Base-by-base conservation (phyloP, 1,140 invertebrate species). In the Heliconius hewitsoni region DNA sequence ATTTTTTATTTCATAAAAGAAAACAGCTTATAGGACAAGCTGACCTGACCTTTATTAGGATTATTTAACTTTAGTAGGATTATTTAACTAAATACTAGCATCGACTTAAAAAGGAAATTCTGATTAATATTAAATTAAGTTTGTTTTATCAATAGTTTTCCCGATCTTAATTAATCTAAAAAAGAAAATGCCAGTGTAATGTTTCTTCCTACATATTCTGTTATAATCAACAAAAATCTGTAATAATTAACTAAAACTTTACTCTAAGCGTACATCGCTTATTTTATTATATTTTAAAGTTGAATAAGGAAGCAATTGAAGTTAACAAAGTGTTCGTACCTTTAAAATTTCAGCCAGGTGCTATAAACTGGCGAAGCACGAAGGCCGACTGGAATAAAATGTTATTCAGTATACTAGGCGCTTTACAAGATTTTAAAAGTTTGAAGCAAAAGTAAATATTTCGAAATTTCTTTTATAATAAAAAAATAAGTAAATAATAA, bases 281-380 rank as follows among this genome's bases (percentile, higher is more conserved):
- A 66, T 11, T 30, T 66, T 66, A 66, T 66, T 30, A 66, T 66
- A 66, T 27, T 66, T 27, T 66, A 23, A 27, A 27, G 9, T 66
- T 13, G 11, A 66, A 66, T 66, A 66, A 66, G 60, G 60, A 66
- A 66, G 16, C 60, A 3, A 66, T 66, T 66, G 3, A 16, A 30
- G n/a, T 66, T 66, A 27, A 66, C 55, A 57, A 57, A 57, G 55
- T 57, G 55, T 23, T 57, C 55, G 18, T 57, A 57, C 60, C 27
- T 66, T 30, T 66, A 66, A 66, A 5, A 66, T 11, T 66, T 66
- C 0, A 66, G 13, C 60, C 60, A 66, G 23, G 60, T 66, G 23
- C 60, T 66, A 66, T 66, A 66, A 66, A 66, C 9, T 66, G 60
- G 27, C 3, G 60, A 30, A 66, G 60, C 60, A 66, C 27, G 60